Base-by-base conservation (phyloP, 2,888 invertebrate genomes). In the Callinectes sapidus region DNA sequence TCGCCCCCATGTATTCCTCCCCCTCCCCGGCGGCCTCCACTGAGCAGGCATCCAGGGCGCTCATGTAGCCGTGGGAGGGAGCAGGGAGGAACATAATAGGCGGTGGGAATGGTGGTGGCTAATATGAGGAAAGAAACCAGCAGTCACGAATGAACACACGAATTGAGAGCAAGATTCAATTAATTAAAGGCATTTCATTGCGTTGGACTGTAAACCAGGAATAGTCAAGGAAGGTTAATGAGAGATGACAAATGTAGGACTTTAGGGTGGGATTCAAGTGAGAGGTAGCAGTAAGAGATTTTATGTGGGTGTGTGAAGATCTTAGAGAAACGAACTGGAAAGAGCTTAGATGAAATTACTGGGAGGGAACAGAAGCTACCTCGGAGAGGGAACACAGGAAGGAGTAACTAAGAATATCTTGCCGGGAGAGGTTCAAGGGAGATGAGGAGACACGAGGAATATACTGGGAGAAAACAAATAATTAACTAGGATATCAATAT, bases 1-100 rank as follows among this genome's bases (percentile, higher is more conserved):
- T 85, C 85, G 42, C 85, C 28, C 23, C 87, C 18, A 42, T 10
- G 18, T 71, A 6, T 87, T 87, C 32, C 23, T 35, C 61, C 32
- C 28, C 6, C 39, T 88, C 87, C 28, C 42, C 87, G 13, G 92
- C 92, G 2, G 92, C 90, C 66, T 93, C 92, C 13, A 93, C 91
- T 6, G 92, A 93, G 28, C 92, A 93, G 66, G 89, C 92, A 61
- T 93, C 92, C 61, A 93, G 88, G 91, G 92, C 54, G 39, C 88
- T 93, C 54, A 91, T n/a, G 89, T 81, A 61, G 90, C 35, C 42
- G 85, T 88, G 85, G 92, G 88, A 61, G 18, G 92, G 92, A 2
- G 90, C 23, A 1, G 90, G 92, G 16, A 93, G 77, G 88, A 91
- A 66, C 66, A 89, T 85, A 48, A 93, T 32, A 32, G 92, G 92